These are phyloP conservation scores for Eilema sororculum DNA, from an alignment of 2,888 invertebrate genomes.

Conservation along the genomic window DNA sequence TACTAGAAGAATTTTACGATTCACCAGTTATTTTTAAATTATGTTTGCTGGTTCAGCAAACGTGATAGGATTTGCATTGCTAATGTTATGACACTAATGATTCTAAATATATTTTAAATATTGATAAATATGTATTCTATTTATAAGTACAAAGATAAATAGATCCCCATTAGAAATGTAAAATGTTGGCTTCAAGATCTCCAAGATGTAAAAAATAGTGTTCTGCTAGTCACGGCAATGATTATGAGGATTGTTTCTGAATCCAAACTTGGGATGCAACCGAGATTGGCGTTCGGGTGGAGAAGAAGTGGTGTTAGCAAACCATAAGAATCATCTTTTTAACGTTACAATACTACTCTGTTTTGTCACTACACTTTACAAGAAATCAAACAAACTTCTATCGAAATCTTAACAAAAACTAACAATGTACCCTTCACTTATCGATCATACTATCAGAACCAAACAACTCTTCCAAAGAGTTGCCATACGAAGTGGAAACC, in stretches of 20 bases:
- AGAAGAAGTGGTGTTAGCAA: not conserved
- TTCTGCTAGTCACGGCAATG: no score
- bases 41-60: constrained; percentile 58
- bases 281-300: not conserved
- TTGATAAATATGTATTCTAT: no score
- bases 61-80: constrained; percentile 43
- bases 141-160: no score
- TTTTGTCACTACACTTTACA: not conserved
- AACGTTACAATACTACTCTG: not conserved
- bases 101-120: constrained; percentile 50
- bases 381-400: not conserved
- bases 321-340: not conserved
- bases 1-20: constrained; percentile 81
- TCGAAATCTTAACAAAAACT: not conserved
- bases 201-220: no score
- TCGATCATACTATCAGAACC: not conserved
- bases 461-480: constrained; percentile 29
- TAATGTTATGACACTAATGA: constrained; percentile 36
- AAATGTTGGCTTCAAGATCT: no score
- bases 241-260: no score
- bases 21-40: constrained; percentile 83
- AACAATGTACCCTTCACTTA: not conserved
- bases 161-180: no score
- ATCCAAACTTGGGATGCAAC: not conserved
- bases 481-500: constrained; percentile 77